These are phyloP conservation scores for Globodera rostochiensis DNA, from an alignment of 1,140 invertebrate species.

Conservation along the genomic window DNA sequence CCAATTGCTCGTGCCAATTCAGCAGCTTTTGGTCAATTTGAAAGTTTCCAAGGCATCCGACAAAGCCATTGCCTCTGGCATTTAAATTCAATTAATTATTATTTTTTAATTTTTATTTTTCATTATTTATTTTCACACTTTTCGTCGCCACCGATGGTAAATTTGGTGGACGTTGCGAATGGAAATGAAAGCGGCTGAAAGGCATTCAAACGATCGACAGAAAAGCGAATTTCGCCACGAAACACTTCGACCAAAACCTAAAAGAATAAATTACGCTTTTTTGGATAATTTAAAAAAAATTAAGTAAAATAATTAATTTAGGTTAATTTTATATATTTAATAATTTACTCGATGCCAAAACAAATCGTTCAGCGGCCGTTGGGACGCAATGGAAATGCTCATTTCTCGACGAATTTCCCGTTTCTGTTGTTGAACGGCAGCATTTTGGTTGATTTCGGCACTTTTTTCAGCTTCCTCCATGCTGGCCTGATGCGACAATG, in stretches of 20 bases:
- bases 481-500: constrained; percentile 2
- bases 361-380: constrained; percentile 45
- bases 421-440: background rate
- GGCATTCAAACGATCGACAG: constrained; percentile 43
- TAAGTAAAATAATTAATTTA: background rate
- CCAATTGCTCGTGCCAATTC: constrained; percentile 4
- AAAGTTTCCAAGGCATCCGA: constrained; percentile 52
- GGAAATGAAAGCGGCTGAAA: constrained; percentile 30
- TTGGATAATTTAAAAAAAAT: background rate
- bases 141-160: constrained; percentile 31
- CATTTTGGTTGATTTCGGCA: background rate
- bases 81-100: background rate
- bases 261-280: background rate
- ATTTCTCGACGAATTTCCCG: constrained; percentile 10
- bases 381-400: constrained; percentile 22
- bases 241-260: constrained; percentile 45
- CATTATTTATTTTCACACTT: background rate
- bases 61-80: constrained; percentile 39
- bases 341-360: constrained; percentile 36
- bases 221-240: constrained; percentile 49
- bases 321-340: background rate
- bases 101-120: background rate
- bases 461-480: constrained; percentile 3
- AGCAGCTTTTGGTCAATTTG: constrained; percentile 35
- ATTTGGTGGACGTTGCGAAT: background rate